phyloP scores from a whole-genome alignment of 2,113 vertebrate species.

The Cathartes aura region DNA sequence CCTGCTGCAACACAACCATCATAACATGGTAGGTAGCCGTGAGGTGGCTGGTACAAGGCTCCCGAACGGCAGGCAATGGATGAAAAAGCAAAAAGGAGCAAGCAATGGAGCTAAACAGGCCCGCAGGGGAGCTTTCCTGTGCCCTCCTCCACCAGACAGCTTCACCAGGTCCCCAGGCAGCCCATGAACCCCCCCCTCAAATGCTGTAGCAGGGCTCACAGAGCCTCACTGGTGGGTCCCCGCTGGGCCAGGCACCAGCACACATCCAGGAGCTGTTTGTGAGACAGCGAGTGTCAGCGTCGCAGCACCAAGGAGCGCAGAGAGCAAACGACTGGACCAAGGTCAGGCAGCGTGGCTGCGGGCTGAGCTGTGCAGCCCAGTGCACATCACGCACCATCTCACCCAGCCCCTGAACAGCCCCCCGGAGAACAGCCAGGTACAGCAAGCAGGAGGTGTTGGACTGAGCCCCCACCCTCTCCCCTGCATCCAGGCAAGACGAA shows the following conservation, averaged over 20 bases:
- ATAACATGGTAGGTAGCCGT: not conserved
- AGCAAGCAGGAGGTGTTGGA: not conserved
- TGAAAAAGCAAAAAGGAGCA: not conserved
- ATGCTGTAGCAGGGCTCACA: not conserved
- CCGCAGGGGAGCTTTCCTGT: not conserved
- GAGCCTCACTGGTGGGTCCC: not conserved
- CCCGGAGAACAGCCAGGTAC: not conserved
- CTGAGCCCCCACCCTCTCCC: not conserved
- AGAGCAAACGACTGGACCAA: not conserved
- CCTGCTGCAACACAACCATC: not conserved
- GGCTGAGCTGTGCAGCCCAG: not conserved
- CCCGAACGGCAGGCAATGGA: not conserved
- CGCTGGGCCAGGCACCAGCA: not conserved
- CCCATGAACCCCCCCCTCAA: not conserved
- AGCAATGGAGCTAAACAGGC: not conserved
- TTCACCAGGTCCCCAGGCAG: not conserved
- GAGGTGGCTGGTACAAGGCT: not conserved
- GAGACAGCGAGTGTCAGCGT: not conserved
- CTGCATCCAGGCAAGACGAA: not conserved
- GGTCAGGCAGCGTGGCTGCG: fast-evolving
- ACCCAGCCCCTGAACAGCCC: not conserved
- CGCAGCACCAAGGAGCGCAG: not conserved
- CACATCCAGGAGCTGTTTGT: not conserved
- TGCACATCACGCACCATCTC: not conserved
- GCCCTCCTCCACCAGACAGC: not conserved